Evolutionary conservation across 1,140 invertebrate genomes (phyloP).

Genomic region (Aphelinus atriplicis): DNA sequence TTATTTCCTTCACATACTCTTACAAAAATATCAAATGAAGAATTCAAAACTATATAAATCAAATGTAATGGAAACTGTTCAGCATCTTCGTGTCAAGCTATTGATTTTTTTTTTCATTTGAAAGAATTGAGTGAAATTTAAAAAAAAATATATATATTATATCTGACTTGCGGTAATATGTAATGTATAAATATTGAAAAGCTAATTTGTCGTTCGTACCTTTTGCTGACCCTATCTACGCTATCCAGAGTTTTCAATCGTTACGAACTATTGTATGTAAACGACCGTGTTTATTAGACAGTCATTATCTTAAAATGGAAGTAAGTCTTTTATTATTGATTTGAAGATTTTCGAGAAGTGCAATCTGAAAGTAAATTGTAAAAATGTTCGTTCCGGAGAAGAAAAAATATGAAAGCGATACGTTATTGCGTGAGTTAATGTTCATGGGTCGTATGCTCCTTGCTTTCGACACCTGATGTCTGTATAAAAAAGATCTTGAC

Average conservation of each 20-base stretch:
- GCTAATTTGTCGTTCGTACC: slow-evolving; percentile 31
- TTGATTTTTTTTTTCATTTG: too few relatives aligned
- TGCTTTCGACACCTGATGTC: slow-evolving; percentile 41
- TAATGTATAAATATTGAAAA: slow-evolving; percentile 39
- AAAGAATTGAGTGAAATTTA: too few relatives aligned
- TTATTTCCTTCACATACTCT: too few relatives aligned
- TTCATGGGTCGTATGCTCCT: slow-evolving; percentile 40
- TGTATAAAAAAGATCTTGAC: slow-evolving; percentile 43
- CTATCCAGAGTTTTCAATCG: slow-evolving; percentile 21
- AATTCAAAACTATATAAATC: too few relatives aligned
- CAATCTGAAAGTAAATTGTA: slow-evolving; percentile 44
- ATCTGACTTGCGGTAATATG: slow-evolving; percentile 2
- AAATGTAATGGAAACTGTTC: too few relatives aligned
- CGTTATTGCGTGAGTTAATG: slow-evolving; percentile 36
- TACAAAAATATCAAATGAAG: too few relatives aligned
- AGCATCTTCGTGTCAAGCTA: too few relatives aligned
- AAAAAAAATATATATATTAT: too few relatives aligned
- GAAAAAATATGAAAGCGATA: slow-evolving; percentile 19
- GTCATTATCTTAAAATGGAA: slow-evolving; percentile 29
- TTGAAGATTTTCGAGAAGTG: slow-evolving; percentile 37
- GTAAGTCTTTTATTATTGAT: slow-evolving; percentile 33
- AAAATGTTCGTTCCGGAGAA: slow-evolving; percentile 32
- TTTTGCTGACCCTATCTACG: slow-evolving; percentile 22
- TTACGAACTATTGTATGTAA: slow-evolving; percentile 32
- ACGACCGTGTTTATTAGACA: slow-evolving; percentile 27